Percentiles rank a stretch among this genome's conserved stretches.
Evolutionary conservation across 2,113 vertebrate genomes (phyloP).

Genomic region (Gallinago media): DNA sequence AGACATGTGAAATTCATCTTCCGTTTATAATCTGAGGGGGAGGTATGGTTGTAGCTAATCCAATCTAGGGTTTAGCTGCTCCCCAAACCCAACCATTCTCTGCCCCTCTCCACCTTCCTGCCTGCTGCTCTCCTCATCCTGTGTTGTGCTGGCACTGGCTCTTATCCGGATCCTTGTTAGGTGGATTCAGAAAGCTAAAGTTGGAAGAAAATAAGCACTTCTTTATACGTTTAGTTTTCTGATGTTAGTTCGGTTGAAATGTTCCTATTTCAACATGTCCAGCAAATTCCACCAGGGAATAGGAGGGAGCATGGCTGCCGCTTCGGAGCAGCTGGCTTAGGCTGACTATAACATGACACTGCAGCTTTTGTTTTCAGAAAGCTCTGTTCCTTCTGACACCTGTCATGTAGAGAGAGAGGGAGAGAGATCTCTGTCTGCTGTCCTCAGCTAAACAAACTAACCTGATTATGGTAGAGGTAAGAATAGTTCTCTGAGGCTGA

Average conservation of each 20-base stretch:
- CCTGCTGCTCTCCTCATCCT: not conserved
- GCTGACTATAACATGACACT: not conserved
- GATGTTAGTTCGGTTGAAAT: not conserved
- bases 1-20: not conserved
- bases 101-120: not conserved
- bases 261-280: not conserved
- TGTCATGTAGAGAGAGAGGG: slow-evolving; percentile 7
- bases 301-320: not conserved
- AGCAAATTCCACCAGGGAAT: not conserved
- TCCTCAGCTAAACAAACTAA: not conserved
- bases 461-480: not conserved
- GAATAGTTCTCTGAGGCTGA: not conserved
- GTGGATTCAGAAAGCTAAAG: not conserved
- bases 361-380: slow-evolving; percentile 46
- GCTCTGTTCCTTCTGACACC: slow-evolving; percentile 34
- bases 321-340: slow-evolving; percentile 30
- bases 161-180: not conserved
- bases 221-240: not conserved
- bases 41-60: not conserved
- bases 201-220: not conserved
- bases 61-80: not conserved
- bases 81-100: not conserved
- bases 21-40: not conserved
- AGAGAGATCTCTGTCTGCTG: not conserved
- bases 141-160: not conserved